Evolutionary conservation across 2,113 vertebrate species (phyloP).

Genomic region (Proteles cristata): DNA sequence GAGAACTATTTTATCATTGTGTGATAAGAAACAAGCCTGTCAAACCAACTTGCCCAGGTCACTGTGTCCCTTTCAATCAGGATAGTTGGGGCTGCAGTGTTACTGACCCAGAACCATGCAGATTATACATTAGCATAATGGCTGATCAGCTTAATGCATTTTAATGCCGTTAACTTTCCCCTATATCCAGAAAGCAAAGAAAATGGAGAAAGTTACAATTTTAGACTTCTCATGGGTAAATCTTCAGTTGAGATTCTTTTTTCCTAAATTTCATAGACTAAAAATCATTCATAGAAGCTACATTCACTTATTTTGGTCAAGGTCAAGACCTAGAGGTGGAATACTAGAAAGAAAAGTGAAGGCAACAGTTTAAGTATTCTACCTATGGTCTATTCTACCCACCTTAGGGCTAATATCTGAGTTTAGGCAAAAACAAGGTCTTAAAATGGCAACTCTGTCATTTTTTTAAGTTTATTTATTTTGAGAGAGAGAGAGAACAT

Average conservation of each 20-base stretch:
- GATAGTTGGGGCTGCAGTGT: constrained; percentile 53
- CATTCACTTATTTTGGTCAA: neutral
- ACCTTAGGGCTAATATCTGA: neutral
- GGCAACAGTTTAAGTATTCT: neutral
- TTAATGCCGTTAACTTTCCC: constrained; percentile 73
- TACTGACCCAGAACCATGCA: constrained; percentile 73
- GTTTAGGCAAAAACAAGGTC: neutral
- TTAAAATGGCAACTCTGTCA: neutral
- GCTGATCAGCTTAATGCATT: constrained; percentile 73
- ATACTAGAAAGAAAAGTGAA: neutral
- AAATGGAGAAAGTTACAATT: constrained; percentile 47
- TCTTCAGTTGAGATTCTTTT: neutral
- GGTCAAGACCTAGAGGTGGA: neutral
- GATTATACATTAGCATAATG: constrained; percentile 76
- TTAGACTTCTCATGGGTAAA: constrained; percentile 28
- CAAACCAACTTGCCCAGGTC: constrained; percentile 67
- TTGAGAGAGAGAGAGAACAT: no score
- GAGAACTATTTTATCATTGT: constrained; percentile 59
- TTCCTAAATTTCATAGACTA: neutral
- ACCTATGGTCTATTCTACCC: neutral
- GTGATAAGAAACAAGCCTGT: constrained; percentile 67
- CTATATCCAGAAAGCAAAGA: constrained; percentile 23
- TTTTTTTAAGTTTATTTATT: neutral
- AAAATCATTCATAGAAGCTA: neutral
- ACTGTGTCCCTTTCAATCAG: constrained; percentile 75